Evolutionary conservation across 1,140 invertebrate species (phyloP).

Genomic region (Platyura marginata): DNA sequence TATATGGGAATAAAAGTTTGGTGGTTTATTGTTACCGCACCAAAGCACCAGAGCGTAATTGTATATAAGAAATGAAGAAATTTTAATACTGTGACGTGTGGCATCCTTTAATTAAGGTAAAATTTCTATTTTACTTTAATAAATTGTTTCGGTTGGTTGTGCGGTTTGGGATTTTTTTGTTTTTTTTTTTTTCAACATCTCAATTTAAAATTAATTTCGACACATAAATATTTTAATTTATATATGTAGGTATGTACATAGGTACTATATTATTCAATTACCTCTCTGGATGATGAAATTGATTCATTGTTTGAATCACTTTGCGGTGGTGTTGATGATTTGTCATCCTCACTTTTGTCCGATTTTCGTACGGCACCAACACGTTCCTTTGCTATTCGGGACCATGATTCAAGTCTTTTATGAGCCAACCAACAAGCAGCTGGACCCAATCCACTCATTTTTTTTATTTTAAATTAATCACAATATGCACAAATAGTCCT

Average conservation of each 20-base stretch:
- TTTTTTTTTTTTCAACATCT: too few species aligned
- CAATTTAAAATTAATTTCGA: background rate
- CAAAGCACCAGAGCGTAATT: too few species aligned
- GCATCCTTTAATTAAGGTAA: too few species aligned
- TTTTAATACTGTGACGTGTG: too few species aligned
- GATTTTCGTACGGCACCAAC: constrained; percentile 36
- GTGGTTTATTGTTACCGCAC: too few species aligned
- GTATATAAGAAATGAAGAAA: too few species aligned
- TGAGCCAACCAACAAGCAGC: constrained; percentile 48
- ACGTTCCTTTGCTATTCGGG: constrained; percentile 40
- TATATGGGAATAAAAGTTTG: too few species aligned
- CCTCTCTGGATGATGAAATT: constrained; percentile 13
- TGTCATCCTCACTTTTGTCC: constrained; percentile 31
- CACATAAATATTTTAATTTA: background rate
- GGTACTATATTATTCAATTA: constrained; percentile 4
- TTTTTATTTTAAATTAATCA: too few species aligned
- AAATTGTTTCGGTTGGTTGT: too few species aligned
- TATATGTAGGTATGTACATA: background rate
- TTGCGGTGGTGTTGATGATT: constrained; percentile 14
- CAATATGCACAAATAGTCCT: too few species aligned
- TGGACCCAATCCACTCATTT: constrained; percentile 43
- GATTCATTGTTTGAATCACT: constrained; percentile 23
- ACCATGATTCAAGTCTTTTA: constrained; percentile 50
- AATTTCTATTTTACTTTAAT: too few species aligned
- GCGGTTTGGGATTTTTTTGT: too few species aligned